Evolutionary conservation across 2,888 invertebrate genomes (phyloP), one percentile per base, ranked within the genome.

Genomic region (Anticlea derivata): DNA sequence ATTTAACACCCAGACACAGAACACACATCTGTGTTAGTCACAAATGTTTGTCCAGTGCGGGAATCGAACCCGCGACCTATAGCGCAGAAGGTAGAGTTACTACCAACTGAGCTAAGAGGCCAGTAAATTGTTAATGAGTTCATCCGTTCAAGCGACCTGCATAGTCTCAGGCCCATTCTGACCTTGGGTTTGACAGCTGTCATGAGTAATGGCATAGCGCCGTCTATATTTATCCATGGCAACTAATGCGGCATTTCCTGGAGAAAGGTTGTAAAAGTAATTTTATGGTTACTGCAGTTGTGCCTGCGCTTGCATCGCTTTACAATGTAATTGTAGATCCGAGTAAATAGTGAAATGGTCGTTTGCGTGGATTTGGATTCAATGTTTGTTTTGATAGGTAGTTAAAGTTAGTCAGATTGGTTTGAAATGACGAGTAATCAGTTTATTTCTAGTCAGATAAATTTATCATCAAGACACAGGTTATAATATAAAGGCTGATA

Each of bases 221-320:
- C 55, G 47, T 26, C 40, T 63, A 58, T 58, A 53, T 61, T 63
- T 58, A 60, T 56, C 52, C 34, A 52, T 39, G 46, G 37, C 34
- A 51, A 46, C 54, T 55, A 60, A 58, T 41, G 38, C 43, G 50
- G 23, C 27, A 41, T 58, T 57, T 63, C 58, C 61, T 51, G 48
- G 55, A 55, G 61, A 59, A 61, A 61, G 55, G 38, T 33, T 22
- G 39, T 61, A 49, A 56, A 50, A 53, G 39, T n/a, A 33, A 38
- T 46, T 40, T 49, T 41, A 54, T 54, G 30, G 30, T 11, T 17
- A 27, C 22, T 29, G 38, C 41, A 40, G 41, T 27, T 17, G 33
- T 29, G 33, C 24, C 20, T 35, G 35, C 40, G 33, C 24, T 12
- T 35, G 35, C 40, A 10, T 11, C 2, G 45, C 17, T 30, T 41